Evolutionary conservation across 2,113 vertebrate species (phyloP).

Genomic region (Struthidea cinerea): DNA sequence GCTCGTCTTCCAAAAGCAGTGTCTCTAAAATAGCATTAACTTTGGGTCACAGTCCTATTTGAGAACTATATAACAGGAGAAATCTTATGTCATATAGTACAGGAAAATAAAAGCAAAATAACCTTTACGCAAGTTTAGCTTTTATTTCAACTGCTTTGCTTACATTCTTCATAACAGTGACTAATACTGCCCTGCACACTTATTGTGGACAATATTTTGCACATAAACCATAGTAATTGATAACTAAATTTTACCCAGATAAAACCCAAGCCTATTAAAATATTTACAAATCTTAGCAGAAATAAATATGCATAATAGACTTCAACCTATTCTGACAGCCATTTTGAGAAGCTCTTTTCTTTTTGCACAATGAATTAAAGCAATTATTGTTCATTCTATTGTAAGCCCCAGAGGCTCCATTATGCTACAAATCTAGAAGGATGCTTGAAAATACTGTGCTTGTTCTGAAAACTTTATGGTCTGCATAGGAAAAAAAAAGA

Average conservation of each 20-base stretch:
- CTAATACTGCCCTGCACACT: background rate
- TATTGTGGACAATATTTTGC: background rate
- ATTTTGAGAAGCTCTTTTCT: conserved; percentile 32
- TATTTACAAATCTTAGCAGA: conserved; percentile 39
- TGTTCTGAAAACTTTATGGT: fast-evolving
- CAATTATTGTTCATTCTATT: conserved; percentile 23
- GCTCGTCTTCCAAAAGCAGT: background rate
- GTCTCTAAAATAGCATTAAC: background rate
- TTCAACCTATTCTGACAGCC: background rate
- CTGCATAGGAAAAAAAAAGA: fast-evolving
- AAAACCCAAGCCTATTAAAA: conserved; percentile 35
- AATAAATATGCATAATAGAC: conserved; percentile 8
- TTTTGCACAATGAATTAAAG: conserved; percentile 43
- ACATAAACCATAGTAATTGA: background rate
- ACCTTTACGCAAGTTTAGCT: background rate
- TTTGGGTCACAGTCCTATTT: background rate
- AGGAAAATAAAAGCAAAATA: background rate
- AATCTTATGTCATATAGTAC: background rate
- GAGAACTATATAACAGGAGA: background rate
- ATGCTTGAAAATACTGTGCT: background rate
- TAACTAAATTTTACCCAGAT: background rate
- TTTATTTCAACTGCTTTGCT: background rate
- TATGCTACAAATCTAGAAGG: background rate
- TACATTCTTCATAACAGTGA: background rate
- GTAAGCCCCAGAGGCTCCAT: background rate